A percentile compares a stretch with the other conserved stretches of the same genome.
These are phyloP conservation scores for Pelmatolapia mariae DNA, from an alignment of 2,113 vertebrate species.

Conservation along the genomic window DNA sequence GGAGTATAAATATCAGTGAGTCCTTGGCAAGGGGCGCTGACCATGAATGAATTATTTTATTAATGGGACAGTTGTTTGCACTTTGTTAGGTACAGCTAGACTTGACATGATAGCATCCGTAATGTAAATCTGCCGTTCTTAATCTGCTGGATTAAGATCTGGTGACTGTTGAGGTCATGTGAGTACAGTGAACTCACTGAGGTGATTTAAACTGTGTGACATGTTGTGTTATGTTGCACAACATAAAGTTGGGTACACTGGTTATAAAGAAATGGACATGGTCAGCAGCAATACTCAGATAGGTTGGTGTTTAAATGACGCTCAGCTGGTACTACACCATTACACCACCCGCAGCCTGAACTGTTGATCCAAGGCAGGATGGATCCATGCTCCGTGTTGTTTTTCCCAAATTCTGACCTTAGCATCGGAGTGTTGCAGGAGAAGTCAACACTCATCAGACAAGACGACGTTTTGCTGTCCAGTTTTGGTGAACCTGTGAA, in stretches of 20 bases:
- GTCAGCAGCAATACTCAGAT: not conserved
- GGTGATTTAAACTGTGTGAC: not conserved
- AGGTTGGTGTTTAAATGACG: not conserved
- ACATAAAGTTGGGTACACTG: not conserved
- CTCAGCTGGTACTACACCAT: accelerated
- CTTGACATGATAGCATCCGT: accelerated
- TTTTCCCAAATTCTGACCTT: not conserved
- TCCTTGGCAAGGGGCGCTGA: not conserved
- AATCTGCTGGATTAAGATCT: accelerated
- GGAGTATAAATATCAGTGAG: not conserved
- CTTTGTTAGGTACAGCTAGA: not conserved
- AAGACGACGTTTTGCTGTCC: not conserved
- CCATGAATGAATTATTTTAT: not conserved
- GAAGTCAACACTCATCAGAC: not conserved
- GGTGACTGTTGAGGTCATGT: not conserved
- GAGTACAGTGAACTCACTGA: not conserved
- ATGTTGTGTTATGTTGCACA: not conserved
- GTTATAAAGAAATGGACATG: not conserved
- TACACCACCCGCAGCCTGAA: not conserved
- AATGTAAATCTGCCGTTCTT: not conserved
- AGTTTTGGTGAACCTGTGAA: not conserved
- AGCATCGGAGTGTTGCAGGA: accelerated
- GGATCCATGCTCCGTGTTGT: not conserved
- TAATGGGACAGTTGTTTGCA: not conserved
- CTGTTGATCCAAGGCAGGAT: not conserved